phyloP scores from a whole-genome alignment of 2,888 invertebrate genomes.

The Nomada lathburiana region DNA sequence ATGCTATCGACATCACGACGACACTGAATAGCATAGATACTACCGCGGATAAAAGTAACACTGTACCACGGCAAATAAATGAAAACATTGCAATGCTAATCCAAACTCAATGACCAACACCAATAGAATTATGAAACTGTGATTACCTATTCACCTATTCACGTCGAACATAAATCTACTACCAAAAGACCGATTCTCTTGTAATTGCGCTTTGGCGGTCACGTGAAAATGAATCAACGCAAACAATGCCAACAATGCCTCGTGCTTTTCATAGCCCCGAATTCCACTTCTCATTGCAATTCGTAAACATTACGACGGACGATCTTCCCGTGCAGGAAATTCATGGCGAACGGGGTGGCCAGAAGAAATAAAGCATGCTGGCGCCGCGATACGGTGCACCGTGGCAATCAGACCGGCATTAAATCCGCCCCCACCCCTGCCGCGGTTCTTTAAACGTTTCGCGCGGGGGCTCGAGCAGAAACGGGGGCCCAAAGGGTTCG shows the following conservation, averaged over 20 bases:
- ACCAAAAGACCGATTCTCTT: too few species aligned
- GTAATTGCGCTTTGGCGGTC: too few species aligned
- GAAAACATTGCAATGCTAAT: too few species aligned
- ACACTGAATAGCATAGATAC: too few species aligned
- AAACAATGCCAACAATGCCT: constrained; percentile 32
- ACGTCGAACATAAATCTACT: too few species aligned
- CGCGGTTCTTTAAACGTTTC: constrained; percentile 42
- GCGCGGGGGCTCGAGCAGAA: not conserved
- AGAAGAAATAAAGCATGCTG: constrained; percentile 58
- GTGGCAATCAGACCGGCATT: constrained; percentile 49
- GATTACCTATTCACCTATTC: too few species aligned
- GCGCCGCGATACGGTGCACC: constrained; percentile 44
- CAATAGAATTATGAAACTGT: too few species aligned
- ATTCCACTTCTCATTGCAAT: constrained; percentile 23
- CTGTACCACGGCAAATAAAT: too few species aligned
- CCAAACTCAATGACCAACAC: too few species aligned
- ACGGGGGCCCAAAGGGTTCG: not conserved
- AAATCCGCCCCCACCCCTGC: constrained; percentile 19
- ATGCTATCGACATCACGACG: too few species aligned
- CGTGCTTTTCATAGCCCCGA: constrained; percentile 30
- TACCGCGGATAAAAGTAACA: too few species aligned
- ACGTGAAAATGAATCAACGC: constrained; percentile 24
- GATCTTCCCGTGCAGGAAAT: constrained; percentile 26
- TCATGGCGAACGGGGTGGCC: constrained; percentile 27
- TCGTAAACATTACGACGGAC: constrained; percentile 50